Percentiles rank a stretch among this genome's conserved stretches.
phyloP scores from a whole-genome alignment of 2,797 vertebrate genomes.

The Phoeniculus purpureus region DNA sequence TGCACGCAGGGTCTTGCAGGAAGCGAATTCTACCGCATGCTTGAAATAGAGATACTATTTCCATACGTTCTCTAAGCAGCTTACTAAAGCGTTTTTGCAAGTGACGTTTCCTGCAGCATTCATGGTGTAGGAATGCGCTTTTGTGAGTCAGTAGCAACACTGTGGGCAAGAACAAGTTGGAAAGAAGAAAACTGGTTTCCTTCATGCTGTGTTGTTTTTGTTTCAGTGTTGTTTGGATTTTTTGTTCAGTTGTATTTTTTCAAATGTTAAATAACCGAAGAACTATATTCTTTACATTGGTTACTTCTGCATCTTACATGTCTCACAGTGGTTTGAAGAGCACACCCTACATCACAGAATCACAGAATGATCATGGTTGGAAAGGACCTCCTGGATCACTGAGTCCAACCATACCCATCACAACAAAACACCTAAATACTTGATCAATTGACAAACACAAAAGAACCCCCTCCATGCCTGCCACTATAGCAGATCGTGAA shows the following conservation, averaged over 20 bases:
- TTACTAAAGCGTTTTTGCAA: constrained; percentile 22
- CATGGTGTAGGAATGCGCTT: not conserved
- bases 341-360: not conserved
- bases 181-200: not conserved
- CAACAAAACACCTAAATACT: too few relatives aligned
- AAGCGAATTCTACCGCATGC: not conserved
- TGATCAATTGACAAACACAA: too few relatives aligned
- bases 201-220: not conserved
- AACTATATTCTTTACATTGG: not conserved
- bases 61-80: not conserved
- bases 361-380: too few relatives aligned
- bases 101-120: not conserved
- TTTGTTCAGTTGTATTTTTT: not conserved
- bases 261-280: not conserved
- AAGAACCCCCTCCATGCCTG: too few relatives aligned
- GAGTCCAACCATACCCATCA: too few relatives aligned
- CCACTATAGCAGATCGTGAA: too few relatives aligned
- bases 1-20: constrained; percentile 47
- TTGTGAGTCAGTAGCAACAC: not conserved
- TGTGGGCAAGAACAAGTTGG: not conserved
- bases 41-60: constrained; percentile 27
- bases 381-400: too few relatives aligned
- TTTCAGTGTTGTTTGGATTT: not conserved
- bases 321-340: not conserved
- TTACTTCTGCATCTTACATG: not conserved